Percentiles rank a stretch among this genome's conserved stretches.
phyloP scores from a whole-genome alignment of 2,888 invertebrate species.

The Salpingus planirostris region DNA sequence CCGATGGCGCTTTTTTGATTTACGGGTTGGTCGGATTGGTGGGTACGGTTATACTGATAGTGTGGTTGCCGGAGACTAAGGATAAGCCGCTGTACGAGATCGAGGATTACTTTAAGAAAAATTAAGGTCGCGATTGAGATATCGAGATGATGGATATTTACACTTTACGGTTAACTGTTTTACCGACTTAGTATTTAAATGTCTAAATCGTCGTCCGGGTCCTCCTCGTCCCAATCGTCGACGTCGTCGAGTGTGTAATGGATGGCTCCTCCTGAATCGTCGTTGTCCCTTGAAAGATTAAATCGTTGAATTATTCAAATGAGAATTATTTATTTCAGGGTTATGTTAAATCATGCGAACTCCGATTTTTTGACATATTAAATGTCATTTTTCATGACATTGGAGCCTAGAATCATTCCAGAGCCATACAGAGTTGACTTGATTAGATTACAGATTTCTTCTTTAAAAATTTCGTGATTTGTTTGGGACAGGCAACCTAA shows the following conservation, averaged over 20 bases:
- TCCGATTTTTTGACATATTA: too few species aligned
- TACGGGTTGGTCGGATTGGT: slow-evolving; percentile 53
- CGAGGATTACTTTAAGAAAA: slow-evolving; percentile 48
- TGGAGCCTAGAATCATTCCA: too few species aligned
- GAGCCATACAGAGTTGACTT: too few species aligned
- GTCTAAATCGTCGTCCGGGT: slow-evolving; percentile 78
- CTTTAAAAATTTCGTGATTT: too few species aligned
- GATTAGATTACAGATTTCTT: too few species aligned
- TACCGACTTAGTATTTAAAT: too few species aligned
- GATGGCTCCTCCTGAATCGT: slow-evolving; percentile 49
- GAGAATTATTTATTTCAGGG: too few species aligned
- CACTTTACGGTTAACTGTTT: too few species aligned
- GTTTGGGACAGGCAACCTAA: not conserved
- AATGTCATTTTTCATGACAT: too few species aligned
- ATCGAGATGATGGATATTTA: too few species aligned
- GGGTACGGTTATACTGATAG: slow-evolving; percentile 51
- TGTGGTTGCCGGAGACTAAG: slow-evolving; percentile 60
- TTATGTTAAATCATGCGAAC: too few species aligned
- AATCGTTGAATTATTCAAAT: slow-evolving; percentile 4
- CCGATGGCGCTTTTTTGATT: slow-evolving; percentile 48
- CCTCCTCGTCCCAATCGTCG: slow-evolving; percentile 80
- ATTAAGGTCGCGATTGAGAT: not conserved
- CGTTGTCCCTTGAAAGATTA: slow-evolving; percentile 16
- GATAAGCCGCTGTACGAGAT: slow-evolving; percentile 61
- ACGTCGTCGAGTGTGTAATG: slow-evolving; percentile 67